Conservation (phyloP, 2,888 invertebrate species). For the Drosophila histrio region DNA sequence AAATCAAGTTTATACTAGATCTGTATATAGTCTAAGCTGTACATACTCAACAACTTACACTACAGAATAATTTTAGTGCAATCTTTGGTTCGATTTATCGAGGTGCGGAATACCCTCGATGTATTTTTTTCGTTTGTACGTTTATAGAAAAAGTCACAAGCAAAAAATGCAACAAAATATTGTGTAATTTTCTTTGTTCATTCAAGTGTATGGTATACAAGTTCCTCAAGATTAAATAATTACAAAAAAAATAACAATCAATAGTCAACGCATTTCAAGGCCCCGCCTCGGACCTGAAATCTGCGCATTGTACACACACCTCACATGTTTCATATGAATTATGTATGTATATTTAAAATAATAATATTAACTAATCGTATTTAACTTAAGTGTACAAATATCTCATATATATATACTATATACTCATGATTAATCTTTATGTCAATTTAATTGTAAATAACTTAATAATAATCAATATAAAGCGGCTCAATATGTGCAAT, state of each 20-base stretch:
- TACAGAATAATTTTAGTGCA: constrained; percentile 77
- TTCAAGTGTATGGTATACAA: constrained; percentile 88
- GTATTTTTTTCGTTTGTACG: constrained; percentile 27
- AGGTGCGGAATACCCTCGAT: constrained; percentile 18
- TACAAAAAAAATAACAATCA: constrained; percentile 57
- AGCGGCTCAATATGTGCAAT: constrained; percentile 70
- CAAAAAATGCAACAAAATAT: constrained; percentile 74
- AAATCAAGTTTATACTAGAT: constrained; percentile 7
- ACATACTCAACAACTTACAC: constrained; percentile 60
- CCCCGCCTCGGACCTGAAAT: constrained; percentile 30
- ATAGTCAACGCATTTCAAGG: constrained; percentile 78
- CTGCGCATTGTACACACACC: constrained; percentile 68
- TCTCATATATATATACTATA: constrained; percentile 23
- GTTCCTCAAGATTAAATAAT: constrained; percentile 87
- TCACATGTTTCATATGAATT: constrained; percentile 76
- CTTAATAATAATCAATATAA: constrained; percentile 12
- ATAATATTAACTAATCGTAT: constrained; percentile 24
- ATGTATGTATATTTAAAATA: constrained; percentile 61
- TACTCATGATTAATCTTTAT: constrained; percentile 33
- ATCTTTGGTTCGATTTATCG: constrained; percentile 64
- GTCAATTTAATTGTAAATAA: constrained; percentile 70
- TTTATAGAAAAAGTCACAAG: constrained; percentile 30
- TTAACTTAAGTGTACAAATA: constrained; percentile 47
- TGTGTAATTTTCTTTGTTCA: constrained; percentile 83
- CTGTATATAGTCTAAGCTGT: constrained; percentile 41